A percentile compares a stretch with the other conserved stretches of the same genome.
These are phyloP conservation scores for Seriola quinqueradiata DNA, from an alignment of 2,113 vertebrate species.

Conservation along the genomic window DNA sequence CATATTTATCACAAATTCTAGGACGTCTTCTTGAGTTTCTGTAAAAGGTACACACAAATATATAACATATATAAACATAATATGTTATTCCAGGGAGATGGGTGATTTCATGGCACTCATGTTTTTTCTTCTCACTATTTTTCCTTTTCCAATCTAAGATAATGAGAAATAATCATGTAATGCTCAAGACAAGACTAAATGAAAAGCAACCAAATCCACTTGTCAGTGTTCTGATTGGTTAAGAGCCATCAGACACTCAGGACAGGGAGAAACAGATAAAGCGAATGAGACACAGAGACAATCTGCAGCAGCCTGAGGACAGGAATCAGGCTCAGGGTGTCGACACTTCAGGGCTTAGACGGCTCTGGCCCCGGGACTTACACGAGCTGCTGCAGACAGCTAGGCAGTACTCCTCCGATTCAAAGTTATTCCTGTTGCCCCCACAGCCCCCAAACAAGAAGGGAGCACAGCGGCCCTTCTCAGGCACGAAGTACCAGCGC, in stretches of 20 bases:
- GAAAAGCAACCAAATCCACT: slow-evolving; percentile 16
- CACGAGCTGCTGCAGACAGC: slow-evolving; percentile 97
- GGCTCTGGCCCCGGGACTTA: slow-evolving; percentile 85
- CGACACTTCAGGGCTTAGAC: slow-evolving; percentile 40
- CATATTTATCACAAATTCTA: background rate
- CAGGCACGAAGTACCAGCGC: slow-evolving; percentile 96
- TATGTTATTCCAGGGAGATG: background rate
- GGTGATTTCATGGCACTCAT: background rate
- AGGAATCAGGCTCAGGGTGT: slow-evolving; percentile 36
- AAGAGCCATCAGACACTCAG: slow-evolving; percentile 41
- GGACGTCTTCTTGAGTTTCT: background rate
- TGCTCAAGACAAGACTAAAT: background rate
- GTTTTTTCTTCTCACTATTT: background rate
- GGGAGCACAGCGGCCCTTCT: slow-evolving; percentile 90
- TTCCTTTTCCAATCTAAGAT: background rate
- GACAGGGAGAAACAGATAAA: slow-evolving; percentile 33
- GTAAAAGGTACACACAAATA: background rate
- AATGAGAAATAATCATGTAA: slow-evolving; percentile 15
- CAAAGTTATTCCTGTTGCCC: slow-evolving; percentile 99
- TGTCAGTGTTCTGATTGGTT: slow-evolving; percentile 49
- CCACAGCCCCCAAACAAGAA: slow-evolving; percentile 99
- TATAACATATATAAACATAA: background rate
- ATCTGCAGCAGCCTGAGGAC: slow-evolving; percentile 47
- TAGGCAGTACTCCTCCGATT: slow-evolving; percentile 98
- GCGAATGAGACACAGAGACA: slow-evolving; percentile 46